Percentiles rank a stretch among this genome's conserved stretches.
Conservation (phyloP, 2,113 vertebrate species). For the Phycodurus eques region DNA sequence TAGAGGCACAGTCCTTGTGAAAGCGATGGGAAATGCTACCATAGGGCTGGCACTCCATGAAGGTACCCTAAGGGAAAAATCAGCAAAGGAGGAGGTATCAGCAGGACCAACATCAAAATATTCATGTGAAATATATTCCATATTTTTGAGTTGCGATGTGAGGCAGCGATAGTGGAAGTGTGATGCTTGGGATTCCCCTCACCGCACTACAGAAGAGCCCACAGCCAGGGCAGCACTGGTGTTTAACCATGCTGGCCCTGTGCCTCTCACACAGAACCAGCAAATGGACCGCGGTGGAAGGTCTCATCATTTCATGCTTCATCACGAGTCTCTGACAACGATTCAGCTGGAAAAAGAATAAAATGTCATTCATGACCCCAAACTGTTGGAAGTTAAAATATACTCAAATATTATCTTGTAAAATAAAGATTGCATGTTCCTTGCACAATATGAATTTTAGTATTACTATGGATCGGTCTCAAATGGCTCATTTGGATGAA, state of each 20-base stretch:
- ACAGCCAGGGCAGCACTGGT: constrained; percentile 96
- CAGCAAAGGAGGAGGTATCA: not conserved
- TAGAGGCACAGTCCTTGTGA: constrained; percentile 87
- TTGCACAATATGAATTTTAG: no score
- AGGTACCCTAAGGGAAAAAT: constrained; percentile 79
- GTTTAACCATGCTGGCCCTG: constrained; percentile 94
- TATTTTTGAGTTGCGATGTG: not conserved
- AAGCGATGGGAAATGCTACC: constrained; percentile 94
- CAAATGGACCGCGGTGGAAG: constrained; percentile 88
- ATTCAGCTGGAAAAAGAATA: constrained; percentile 76
- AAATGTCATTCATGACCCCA: not conserved
- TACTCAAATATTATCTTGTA: not conserved
- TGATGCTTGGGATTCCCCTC: constrained; percentile 51
- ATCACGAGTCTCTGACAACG: constrained; percentile 85
- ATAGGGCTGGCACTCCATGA: constrained; percentile 95
- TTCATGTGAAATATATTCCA: not conserved
- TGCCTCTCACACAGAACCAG: constrained; percentile 95
- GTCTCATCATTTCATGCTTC: constrained; percentile 95
- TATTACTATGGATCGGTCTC: no score
- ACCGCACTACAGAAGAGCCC: constrained; percentile 93
- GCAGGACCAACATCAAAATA: not conserved
- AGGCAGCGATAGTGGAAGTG: not conserved
- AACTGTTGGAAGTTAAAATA: not conserved
- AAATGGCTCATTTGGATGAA: no score
- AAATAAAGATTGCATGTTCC: not conserved